Conservation (phyloP, 2,888 invertebrate species). For the Pollenia angustigena region DNA sequence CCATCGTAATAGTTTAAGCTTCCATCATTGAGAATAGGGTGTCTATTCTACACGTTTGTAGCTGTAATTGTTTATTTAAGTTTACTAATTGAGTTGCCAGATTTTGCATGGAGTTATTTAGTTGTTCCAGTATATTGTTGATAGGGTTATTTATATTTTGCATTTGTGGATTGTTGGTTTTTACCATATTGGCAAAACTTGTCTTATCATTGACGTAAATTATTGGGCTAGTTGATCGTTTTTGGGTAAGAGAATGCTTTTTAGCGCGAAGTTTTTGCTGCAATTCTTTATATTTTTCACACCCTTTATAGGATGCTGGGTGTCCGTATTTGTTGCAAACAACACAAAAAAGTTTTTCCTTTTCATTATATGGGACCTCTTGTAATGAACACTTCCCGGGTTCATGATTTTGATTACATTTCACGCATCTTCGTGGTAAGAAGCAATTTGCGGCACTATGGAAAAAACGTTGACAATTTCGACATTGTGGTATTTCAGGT, state of each 20-base stretch:
- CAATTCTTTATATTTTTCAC: too few species aligned
- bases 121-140: slow-evolving; percentile 2
- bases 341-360: too few species aligned
- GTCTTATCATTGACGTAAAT: slow-evolving; percentile 3
- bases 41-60: too few species aligned
- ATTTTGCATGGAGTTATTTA: slow-evolving; percentile 5
- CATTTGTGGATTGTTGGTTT: not conserved
- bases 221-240: not conserved
- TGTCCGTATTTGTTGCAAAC: too few species aligned
- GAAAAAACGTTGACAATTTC: slow-evolving; percentile 16
- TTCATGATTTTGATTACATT: too few species aligned
- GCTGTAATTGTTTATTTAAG: too few species aligned
- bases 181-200: not conserved
- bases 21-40: not conserved
- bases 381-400: too few species aligned
- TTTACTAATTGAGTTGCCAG: not conserved
- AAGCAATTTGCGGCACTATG: not conserved
- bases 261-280: not conserved
- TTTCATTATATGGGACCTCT: too few species aligned
- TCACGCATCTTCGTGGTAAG: too few species aligned
- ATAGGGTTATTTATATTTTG: not conserved
- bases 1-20: slow-evolving; percentile 1
- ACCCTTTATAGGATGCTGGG: too few species aligned
- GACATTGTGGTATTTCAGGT: slow-evolving; percentile 21
- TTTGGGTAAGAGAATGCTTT: not conserved